phyloP scores from a whole-genome alignment of 2,888 invertebrate genomes.

The Hoplodrina blanda region DNA sequence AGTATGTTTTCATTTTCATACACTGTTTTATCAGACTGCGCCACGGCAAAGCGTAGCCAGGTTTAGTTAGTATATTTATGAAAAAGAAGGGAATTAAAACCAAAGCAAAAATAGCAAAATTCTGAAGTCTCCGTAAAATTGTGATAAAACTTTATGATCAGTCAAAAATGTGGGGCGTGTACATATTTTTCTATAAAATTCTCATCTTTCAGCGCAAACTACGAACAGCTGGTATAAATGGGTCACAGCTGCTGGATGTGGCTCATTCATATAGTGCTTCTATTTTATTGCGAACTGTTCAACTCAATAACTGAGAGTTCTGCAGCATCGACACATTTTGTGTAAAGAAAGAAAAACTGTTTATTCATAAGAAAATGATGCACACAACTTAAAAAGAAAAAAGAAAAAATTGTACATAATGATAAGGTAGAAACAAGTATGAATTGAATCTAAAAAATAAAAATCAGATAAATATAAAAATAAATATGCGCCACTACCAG shows the following conservation, averaged over 20 bases:
- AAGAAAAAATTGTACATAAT: too few species aligned
- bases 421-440: too few species aligned
- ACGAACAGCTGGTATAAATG: slow-evolving; percentile 40
- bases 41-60: too few species aligned
- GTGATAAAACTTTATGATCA: slow-evolving; percentile 12
- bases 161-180: slow-evolving; percentile 9
- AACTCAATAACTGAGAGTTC: slow-evolving; percentile 4
- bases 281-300: slow-evolving; percentile 31
- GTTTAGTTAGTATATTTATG: too few species aligned
- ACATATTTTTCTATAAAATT: slow-evolving; percentile 40
- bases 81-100: neutral
- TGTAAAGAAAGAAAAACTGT: too few species aligned
- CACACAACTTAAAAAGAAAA: too few species aligned
- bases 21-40: too few species aligned
- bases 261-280: slow-evolving; percentile 16
- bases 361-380: too few species aligned
- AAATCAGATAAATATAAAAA: too few species aligned
- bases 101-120: neutral
- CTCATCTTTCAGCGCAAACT: slow-evolving; percentile 21
- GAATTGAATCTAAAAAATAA: too few species aligned
- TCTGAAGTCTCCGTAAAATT: neutral
- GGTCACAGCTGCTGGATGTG: slow-evolving; percentile 42
- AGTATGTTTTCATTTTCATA: too few species aligned
- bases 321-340: slow-evolving; percentile 2
- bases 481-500: too few species aligned